Base-by-base conservation (phyloP, 1,140 invertebrate genomes). In the Melitaea cinxia region DNA sequence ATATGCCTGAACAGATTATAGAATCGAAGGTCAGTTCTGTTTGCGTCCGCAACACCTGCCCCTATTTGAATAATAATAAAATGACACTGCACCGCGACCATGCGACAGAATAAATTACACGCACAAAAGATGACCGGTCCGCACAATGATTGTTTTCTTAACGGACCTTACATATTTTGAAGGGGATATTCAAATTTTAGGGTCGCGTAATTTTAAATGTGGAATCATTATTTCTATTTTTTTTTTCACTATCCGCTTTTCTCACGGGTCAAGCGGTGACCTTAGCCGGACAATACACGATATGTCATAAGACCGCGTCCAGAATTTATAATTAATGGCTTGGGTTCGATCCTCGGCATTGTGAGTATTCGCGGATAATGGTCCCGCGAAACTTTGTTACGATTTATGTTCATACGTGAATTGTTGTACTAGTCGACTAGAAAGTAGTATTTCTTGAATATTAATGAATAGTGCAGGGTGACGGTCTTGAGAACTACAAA, bases 171-270 rank as follows among this genome's bases (percentile, higher is more conserved):
- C 61, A 37, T 72, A 54, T 73, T 69, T 62, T 62, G 68, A 66
- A 74, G 81, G 83, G 83, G 75, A 87, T 89, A 89, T 89, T 89
- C 87, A 89, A 89, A 89, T 88, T 86, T 86, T 83, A 83, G 87
- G 85, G 87, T 87, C 82, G 80, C 81, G 72, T 75, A 75, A 82
- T 80, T 85, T 83, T 77, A 75, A 83, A 84, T 84, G 77, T 83
- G 39, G 63, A 70, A 78, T 73, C 73, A 83, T 79, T 77, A 73
- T 76, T 81, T 75, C 74, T 72, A 53, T 56, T 64, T 76, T 82
- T 80, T 83, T 82, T 78, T 75, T 72, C 58, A 55, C 54, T 75
- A 59, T 72, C 68, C 61, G 61, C 72, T 75, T 72, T 89, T 88
- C 87, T 88, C 87, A 88, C 87, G 87, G 84, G 85, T 87, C 85